Base-by-base conservation (phyloP, 2,888 invertebrate species). In the Diaphora mendica region DNA sequence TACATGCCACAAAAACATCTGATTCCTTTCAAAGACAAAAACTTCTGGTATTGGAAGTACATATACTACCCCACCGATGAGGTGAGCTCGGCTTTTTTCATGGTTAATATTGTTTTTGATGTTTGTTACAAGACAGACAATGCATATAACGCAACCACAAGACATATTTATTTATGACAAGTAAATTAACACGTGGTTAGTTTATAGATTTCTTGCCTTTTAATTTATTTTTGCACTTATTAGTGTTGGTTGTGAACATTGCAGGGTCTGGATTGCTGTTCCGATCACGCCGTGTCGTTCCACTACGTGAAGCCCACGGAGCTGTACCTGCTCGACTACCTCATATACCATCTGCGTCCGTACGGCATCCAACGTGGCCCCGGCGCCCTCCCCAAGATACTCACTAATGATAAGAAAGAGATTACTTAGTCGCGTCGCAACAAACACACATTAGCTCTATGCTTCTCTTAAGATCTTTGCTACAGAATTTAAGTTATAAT, bases 321-420 rank as follows among this genome's bases (percentile, higher is more conserved):
- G 92, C 99, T 99, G 98, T 99, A 99, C 90, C 98, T 98, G 17
- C 91, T 99, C 75, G 99, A 99, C 88, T 99, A 99, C 92, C 94
- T 99, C 76, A 97, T 99, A 87, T 99, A 99, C 92, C 99, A 99
- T 90, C 95, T 99, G 78, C 96, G 98, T 76, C 99, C 97, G 0
- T 98, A 97, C 89, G 98, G 98, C 65, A 96, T 97, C 73, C 92
- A 92, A 30, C 96, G 96, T 77, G 94, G 96, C 11, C 88, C 93
- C 39, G 95, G 96, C 20, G 92, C 94, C 69, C 83, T 94, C 62
- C 89, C 92, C 1, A 88, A 86, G 62, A 83, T 90, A 68, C 82
- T 91, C 3, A 75, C 55, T 11, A 92, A 91, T 76, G 86, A 62
- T 62, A 62, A 13, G 13, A 13, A 59, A 59, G 26, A 15, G 13